Base-by-base conservation (phyloP, 2,888 invertebrate genomes). In the Ophonus ardosiacus region DNA sequence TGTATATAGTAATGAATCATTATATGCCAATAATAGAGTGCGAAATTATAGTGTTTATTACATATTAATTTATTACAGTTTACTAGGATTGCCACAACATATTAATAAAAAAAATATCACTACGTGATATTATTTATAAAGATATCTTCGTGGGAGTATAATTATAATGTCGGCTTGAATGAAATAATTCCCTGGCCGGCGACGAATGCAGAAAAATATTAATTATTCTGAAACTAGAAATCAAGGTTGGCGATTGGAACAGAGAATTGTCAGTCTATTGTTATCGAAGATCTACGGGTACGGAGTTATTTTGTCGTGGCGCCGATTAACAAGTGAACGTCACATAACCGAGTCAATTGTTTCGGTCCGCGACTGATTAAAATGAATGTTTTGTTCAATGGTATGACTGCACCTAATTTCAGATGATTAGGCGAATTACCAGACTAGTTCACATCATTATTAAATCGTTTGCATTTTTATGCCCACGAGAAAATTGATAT, bases 251-350 rank as follows among this genome's bases (percentile, higher is more conserved):
- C 56, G 78, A 57, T 78, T 78, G 78, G 78, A 78, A 78, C 56
- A 56, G n/a, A 31, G 78, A 78, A 78, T 78, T 78, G 56, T 57
- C 57, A 78, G 24, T 57, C 78, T 56, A 78, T 78, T 78, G 78
- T 78, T 78, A 78, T 78, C 78, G 78, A 74, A 74, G 71, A 74
- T 78, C 56, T 78, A 57, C 57, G 40, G 24, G 56, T 57, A 78
- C 78, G 57, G 24, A 57, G 57, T 24, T 56, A 78, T 78, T 78
- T 78, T 78, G 78, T 78, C 78, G 31, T 78, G 78, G 78, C 78
- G 78, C 78, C 78, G 78, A 57, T 78, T 57, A 78, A 78, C 78
- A 78, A 78, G 78, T 78, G 78, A 78, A 78, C 78, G 78, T 78
- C 78, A 57, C 78, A 78, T 78, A 78, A 57, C 78, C 57, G 24